Evolutionary conservation across 2,888 invertebrate species (phyloP).

Genomic region (Eupithecia inturbata): DNA sequence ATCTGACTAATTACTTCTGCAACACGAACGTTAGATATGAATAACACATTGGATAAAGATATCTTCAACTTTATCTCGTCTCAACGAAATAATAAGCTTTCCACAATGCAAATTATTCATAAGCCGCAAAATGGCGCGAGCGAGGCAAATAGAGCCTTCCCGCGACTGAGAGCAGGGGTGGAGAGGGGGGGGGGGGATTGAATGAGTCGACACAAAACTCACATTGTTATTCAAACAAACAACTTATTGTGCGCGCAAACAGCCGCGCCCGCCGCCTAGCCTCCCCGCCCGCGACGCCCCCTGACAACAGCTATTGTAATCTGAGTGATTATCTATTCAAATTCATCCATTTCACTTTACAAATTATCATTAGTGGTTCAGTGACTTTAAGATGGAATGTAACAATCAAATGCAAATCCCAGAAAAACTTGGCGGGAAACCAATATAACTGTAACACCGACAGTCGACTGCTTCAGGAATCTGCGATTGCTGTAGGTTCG

Average conservation of each 20-base stretch:
- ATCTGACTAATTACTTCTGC: not conserved
- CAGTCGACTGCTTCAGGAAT: no score
- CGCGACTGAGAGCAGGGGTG: not conserved
- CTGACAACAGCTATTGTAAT: not conserved
- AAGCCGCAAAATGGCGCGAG: conserved; percentile 29
- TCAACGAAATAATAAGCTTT: conserved; percentile 30
- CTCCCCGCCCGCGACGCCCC: not conserved
- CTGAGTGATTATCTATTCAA: conserved; percentile 13
- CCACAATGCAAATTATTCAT: conserved; percentile 21
- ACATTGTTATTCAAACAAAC: conserved; percentile 32
- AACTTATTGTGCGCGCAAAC: conserved; percentile 25
- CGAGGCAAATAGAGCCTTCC: conserved; percentile 23
- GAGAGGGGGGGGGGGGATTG: conserved; percentile 2
- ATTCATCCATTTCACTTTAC: not conserved
- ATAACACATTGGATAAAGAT: conserved; percentile 20
- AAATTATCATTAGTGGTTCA: not conserved
- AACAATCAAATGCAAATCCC: not conserved
- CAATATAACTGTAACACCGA: conserved; percentile 40
- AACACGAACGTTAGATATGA: no score
- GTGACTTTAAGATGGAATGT: not conserved
- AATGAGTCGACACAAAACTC: conserved; percentile 26
- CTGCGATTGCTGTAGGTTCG: no score
- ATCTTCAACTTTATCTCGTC: conserved; percentile 19
- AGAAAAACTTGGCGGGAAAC: not conserved
- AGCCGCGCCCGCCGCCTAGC: not conserved